Evolutionary conservation across 1,140 invertebrate genomes (phyloP).

Genomic region (Neodiprion fabricii): DNA sequence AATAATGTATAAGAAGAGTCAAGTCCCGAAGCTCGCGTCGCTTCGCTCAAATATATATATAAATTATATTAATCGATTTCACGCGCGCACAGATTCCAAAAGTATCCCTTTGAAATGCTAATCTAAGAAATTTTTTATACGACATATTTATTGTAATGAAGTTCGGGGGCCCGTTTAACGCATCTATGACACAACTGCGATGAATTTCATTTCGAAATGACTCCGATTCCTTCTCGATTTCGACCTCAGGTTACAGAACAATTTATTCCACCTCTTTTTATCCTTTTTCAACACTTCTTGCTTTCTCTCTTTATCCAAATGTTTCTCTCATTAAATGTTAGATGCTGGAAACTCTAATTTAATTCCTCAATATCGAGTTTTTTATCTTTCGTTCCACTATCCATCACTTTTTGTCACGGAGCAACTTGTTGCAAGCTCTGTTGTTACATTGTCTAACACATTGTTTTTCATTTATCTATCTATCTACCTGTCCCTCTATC

Average conservation of each 20-base stretch:
- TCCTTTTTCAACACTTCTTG: not conserved
- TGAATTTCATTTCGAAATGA: constrained; percentile 3
- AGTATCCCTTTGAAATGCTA: not conserved
- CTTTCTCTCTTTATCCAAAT: too few species aligned
- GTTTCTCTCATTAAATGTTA: too few species aligned
- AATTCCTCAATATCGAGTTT: too few species aligned
- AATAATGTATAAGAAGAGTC: not conserved
- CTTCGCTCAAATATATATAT: not conserved
- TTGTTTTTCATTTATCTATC: too few species aligned
- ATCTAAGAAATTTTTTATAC: not conserved
- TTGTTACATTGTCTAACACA: too few species aligned
- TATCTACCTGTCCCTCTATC: too few species aligned
- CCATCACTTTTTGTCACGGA: too few species aligned
- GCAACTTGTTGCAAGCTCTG: too few species aligned
- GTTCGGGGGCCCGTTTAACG: not conserved
- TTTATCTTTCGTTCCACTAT: too few species aligned
- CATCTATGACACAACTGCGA: not conserved
- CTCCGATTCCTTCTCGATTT: not conserved
- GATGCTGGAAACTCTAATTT: too few species aligned
- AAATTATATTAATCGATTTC: constrained; percentile 4
- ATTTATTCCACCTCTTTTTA: not conserved
- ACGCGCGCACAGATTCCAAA: not conserved
- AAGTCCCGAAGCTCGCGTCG: not conserved
- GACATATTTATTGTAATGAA: constrained; percentile 3
- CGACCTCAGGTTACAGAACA: too few species aligned